phyloP scores from a whole-genome alignment of 1,140 invertebrate species.

The Tetranychus cinnabarinus region DNA sequence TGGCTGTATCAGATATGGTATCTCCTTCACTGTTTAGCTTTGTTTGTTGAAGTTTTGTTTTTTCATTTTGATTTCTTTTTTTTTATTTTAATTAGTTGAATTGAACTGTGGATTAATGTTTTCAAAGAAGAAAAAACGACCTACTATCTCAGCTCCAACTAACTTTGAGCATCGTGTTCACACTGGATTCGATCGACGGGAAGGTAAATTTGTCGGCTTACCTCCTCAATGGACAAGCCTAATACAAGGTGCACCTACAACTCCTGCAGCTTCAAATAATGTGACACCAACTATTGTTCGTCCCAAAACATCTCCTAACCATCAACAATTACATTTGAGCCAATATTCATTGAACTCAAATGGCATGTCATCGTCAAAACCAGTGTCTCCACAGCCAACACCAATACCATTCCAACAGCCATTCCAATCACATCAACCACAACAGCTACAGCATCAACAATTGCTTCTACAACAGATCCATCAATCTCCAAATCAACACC shows the following conservation, averaged over 20 bases:
- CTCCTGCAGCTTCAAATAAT: neutral
- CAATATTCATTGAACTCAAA: no score
- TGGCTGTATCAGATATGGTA: no score
- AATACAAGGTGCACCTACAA: slow-evolving; percentile 37
- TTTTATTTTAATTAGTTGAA: neutral
- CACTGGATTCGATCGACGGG: slow-evolving; percentile 83
- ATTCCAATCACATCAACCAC: neutral
- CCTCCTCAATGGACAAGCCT: slow-evolving; percentile 86
- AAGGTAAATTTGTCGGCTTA: slow-evolving; percentile 76
- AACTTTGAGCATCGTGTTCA: slow-evolving; percentile 97
- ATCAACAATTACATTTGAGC: neutral
- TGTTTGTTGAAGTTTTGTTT: no score
- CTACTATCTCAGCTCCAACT: slow-evolving; percentile 76
- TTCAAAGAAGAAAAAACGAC: slow-evolving; percentile 88
- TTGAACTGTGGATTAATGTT: slow-evolving; percentile 37
- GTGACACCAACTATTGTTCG: neutral
- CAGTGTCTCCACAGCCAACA: neutral
- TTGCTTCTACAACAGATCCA: slow-evolving; percentile 3
- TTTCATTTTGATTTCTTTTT: neutral
- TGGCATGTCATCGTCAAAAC: neutral
- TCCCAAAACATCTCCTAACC: neutral
- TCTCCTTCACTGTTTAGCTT: no score
- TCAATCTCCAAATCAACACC: neutral
- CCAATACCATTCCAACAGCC: slow-evolving; percentile 3
- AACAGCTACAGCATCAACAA: neutral